Evolutionary conservation across 2,888 invertebrate genomes (phyloP).

Genomic region (Galeruca laticollis): DNA sequence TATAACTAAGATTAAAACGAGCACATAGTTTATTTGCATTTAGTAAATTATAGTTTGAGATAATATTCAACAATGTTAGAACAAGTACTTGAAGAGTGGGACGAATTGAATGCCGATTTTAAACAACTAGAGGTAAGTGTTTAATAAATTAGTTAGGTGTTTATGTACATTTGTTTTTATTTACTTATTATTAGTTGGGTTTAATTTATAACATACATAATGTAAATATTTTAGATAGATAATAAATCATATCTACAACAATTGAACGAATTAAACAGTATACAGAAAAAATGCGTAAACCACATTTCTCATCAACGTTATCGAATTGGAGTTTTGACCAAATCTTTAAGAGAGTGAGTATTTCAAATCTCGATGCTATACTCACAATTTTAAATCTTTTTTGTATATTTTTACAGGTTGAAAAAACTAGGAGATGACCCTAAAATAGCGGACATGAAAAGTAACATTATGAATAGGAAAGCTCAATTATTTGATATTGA

Average conservation of each 20-base stretch:
- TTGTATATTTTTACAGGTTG: slow-evolving; percentile 51
- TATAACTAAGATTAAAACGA: no score
- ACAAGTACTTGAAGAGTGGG: slow-evolving; percentile 74
- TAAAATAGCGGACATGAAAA: slow-evolving; percentile 75
- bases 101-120: slow-evolving; percentile 82
- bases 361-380: neutral
- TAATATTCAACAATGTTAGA: slow-evolving; percentile 53
- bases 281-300: slow-evolving; percentile 89
- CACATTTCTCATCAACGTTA: slow-evolving; percentile 93
- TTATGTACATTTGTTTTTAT: neutral
- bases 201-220: neutral
- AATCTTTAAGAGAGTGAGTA: slow-evolving; percentile 84
- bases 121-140: slow-evolving; percentile 83
- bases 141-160: neutral
- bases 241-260: slow-evolving; percentile 88
- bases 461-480: slow-evolving; percentile 85
- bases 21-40: neutral
- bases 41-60: neutral
- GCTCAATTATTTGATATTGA: slow-evolving; percentile 92
- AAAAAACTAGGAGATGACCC: slow-evolving; percentile 66
- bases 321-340: slow-evolving; percentile 84
- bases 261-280: slow-evolving; percentile 84
- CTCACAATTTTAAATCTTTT: neutral
- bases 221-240: slow-evolving; percentile 70
- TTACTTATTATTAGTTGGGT: neutral